phyloP scores from a whole-genome alignment of 2,797 vertebrate genomes.

The Pseudomugil gertrudae region DNA sequence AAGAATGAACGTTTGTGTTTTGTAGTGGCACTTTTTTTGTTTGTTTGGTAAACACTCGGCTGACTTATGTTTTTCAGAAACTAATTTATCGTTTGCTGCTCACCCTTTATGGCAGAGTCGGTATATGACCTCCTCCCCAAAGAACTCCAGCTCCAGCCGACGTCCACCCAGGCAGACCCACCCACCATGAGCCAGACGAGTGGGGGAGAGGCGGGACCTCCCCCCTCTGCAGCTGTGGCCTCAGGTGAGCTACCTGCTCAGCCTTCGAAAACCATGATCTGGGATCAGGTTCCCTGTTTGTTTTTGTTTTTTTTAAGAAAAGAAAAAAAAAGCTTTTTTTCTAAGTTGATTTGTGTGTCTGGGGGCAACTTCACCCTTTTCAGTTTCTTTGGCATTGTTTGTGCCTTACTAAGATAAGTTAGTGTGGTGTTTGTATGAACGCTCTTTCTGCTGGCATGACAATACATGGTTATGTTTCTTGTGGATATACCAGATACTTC shows the following conservation, averaged over 20 bases:
- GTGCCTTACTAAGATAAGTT: conserved; percentile 4
- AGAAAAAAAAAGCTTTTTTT: neutral
- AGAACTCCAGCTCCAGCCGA: conserved; percentile 95
- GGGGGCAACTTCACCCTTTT: conserved; percentile 73
- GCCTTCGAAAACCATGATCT: conserved; percentile 72
- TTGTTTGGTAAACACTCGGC: conserved; percentile 1
- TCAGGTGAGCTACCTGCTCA: conserved; percentile 89
- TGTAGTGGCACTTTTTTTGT: neutral
- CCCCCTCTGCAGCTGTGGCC: conserved; percentile 92
- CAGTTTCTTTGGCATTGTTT: conserved; percentile 28
- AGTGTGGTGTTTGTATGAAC: neutral
- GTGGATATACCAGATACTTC: neutral
- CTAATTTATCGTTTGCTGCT: conserved; percentile 44
- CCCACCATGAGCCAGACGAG: conserved; percentile 99
- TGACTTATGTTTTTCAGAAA: conserved; percentile 27
- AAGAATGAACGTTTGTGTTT: neutral
- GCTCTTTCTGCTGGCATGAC: neutral
- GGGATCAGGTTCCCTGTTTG: conserved; percentile 65
- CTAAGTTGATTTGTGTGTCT: conserved; percentile 33
- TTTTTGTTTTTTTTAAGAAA: too few relatives aligned
- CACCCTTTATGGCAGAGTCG: conserved; percentile 86
- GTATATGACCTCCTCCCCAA: conserved; percentile 99
- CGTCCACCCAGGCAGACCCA: conserved; percentile 89
- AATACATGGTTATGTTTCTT: conserved; percentile 1
- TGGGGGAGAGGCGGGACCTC: conserved; percentile 95